Conservation (phyloP, 2,113 vertebrate genomes). For the Excalfactoria chinensis region DNA sequence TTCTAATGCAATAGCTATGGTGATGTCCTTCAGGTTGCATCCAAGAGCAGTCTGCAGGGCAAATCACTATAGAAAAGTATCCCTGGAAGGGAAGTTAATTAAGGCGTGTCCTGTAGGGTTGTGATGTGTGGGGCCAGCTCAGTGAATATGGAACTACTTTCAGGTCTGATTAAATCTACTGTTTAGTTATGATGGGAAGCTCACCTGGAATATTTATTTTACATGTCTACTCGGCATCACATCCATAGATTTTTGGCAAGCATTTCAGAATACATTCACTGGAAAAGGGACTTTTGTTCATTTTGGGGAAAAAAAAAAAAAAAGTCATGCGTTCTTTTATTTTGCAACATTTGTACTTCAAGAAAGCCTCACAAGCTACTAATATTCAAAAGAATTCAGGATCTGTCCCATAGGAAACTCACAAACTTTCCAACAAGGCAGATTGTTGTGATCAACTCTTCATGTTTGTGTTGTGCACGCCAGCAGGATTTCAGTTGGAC, state of each 20-base stretch:
- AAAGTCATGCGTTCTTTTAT: not conserved
- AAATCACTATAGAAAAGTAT: not conserved
- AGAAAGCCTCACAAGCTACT: not conserved
- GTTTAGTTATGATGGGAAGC: not conserved
- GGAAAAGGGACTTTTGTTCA: not conserved
- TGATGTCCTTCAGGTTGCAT: not conserved
- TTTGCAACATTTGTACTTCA: not conserved
- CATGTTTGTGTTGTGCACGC: not conserved
- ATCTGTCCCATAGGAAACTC: not conserved
- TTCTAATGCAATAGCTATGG: not conserved
- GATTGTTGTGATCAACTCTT: not conserved
- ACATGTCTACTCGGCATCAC: not conserved
- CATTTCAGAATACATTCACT: not conserved
- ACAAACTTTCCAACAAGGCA: not conserved
- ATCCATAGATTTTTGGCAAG: not conserved
- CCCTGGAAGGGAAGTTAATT: not conserved
- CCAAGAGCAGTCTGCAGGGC: not conserved
- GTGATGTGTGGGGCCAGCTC: not conserved
- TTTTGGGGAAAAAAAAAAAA: not conserved
- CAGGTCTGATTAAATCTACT: not conserved
- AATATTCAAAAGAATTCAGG: not conserved
- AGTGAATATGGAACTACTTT: not conserved
- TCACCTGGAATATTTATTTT: not conserved
- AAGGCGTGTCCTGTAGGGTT: not conserved
- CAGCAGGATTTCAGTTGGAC: not conserved